phyloP scores from a whole-genome alignment of 2,888 invertebrate genomes.

The Dynastes hyllus region DNA sequence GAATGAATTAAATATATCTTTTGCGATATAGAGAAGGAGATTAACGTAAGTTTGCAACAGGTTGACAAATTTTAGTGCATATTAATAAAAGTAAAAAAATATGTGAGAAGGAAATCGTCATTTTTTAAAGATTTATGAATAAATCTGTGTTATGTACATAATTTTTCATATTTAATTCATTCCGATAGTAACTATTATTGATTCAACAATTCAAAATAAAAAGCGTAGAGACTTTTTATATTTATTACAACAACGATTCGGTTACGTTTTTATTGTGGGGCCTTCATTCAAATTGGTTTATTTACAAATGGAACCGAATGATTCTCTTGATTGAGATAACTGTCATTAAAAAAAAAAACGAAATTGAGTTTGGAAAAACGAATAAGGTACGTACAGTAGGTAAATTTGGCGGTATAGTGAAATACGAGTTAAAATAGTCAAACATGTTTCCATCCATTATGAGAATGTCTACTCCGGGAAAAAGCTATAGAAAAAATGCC shows the following conservation, averaged over 20 bases:
- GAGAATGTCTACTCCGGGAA: slow-evolving; percentile 8
- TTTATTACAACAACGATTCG: not conserved
- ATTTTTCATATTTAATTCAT: slow-evolving; percentile 42
- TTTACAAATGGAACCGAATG: slow-evolving; percentile 24
- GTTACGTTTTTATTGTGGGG: not conserved
- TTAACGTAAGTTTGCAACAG: too few relatives aligned
- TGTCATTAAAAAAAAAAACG: not conserved
- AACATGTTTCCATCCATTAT: too few relatives aligned
- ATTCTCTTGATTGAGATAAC: not conserved
- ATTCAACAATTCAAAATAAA: slow-evolving; percentile 42
- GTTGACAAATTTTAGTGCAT: too few relatives aligned
- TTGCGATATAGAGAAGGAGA: too few relatives aligned
- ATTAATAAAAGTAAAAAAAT: too few relatives aligned
- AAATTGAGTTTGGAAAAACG: slow-evolving; percentile 1
- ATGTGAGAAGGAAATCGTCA: too few relatives aligned
- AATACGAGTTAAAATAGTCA: not conserved
- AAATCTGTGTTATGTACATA: too few relatives aligned
- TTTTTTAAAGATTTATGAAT: too few relatives aligned
- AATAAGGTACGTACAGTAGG: not conserved
- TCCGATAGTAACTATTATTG: slow-evolving; percentile 25
- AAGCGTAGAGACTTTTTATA: slow-evolving; percentile 25
- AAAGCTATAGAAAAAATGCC: slow-evolving; percentile 37
- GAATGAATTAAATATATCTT: slow-evolving; percentile 47
- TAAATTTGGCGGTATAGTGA: not conserved
- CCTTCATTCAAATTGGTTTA: slow-evolving; percentile 9